Conservation (phyloP, 2,113 vertebrate genomes). For the Eupsittula cactorum region DNA sequence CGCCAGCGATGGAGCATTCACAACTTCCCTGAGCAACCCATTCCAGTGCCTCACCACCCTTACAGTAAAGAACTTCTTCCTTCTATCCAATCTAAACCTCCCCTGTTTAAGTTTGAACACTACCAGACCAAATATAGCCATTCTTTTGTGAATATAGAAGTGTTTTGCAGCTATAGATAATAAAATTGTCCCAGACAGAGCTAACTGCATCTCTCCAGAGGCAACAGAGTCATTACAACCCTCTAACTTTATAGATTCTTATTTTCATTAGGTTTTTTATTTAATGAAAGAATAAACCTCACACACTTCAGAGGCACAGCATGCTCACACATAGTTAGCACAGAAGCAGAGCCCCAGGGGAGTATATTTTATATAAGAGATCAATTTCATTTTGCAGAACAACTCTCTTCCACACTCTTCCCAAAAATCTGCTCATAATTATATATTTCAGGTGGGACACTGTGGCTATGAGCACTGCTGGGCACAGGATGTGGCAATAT, state of each 20-base stretch:
- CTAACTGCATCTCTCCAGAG: not conserved
- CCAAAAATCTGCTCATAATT: not conserved
- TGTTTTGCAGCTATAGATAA: not conserved
- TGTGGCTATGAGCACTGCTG: not conserved
- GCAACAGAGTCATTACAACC: not conserved
- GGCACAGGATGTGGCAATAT: not conserved
- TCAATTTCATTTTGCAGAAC: not conserved
- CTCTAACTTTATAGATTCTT: not conserved
- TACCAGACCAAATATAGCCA: not conserved
- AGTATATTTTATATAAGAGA: not conserved
- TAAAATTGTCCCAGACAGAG: not conserved
- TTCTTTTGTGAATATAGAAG: not conserved
- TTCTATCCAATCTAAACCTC: too few relatives aligned
- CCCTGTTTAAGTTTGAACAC: too few relatives aligned
- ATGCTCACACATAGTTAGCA: rapidly evolving
- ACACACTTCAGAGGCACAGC: not conserved
- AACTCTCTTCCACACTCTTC: not conserved
- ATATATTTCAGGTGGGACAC: not conserved
- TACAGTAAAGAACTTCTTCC: too few relatives aligned
- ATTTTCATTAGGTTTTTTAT: conserved; percentile 5
- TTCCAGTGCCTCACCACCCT: too few relatives aligned
- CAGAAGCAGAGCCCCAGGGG: not conserved
- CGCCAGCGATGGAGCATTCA: too few relatives aligned
- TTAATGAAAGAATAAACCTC: not conserved
- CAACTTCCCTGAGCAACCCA: too few relatives aligned